Percentiles rank a stretch among this genome's conserved stretches.
Evolutionary conservation across 2,797 vertebrate genomes (phyloP).

Genomic region (Chelon labrosus): DNA sequence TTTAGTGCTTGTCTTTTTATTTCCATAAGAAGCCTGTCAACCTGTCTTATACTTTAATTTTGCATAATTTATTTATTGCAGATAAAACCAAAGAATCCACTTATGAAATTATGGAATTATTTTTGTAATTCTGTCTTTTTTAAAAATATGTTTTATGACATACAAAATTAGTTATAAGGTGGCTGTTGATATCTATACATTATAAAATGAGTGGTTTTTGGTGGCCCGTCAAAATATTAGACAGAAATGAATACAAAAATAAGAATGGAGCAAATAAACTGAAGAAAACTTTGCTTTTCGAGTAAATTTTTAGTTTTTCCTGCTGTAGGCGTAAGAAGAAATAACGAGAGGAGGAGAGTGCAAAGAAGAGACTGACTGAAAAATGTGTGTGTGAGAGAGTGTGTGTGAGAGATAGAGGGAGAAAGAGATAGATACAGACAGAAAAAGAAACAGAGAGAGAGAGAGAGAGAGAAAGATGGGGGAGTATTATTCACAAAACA

Average conservation of each 20-base stretch:
- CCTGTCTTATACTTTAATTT: not conserved
- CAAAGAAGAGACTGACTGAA: slow-evolving; percentile 12
- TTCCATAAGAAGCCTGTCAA: not conserved
- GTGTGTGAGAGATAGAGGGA: not conserved
- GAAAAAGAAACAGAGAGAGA: no score
- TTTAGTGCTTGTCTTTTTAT: not conserved
- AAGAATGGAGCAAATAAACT: not conserved
- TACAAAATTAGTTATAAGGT: not conserved
- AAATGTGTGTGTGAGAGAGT: slow-evolving; percentile 32
- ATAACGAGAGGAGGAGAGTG: not conserved
- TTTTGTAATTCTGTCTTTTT: not conserved
- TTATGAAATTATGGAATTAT: not conserved
- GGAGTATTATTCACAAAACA: slow-evolving; percentile 59
- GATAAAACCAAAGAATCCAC: not conserved
- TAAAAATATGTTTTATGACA: not conserved
- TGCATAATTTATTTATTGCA: not conserved
- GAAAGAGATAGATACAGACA: no score
- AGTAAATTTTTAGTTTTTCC: not conserved
- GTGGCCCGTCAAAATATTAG: not conserved
- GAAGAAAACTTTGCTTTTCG: not conserved
- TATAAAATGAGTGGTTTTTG: not conserved
- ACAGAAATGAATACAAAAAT: not conserved
- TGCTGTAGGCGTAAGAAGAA: not conserved
- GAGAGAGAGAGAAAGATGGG: slow-evolving; percentile 15
- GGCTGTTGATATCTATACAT: not conserved